Evolutionary conservation across 2,113 vertebrate genomes (phyloP), one percentile per base, ranked within the genome.

Genomic region (Garra rufa): DNA sequence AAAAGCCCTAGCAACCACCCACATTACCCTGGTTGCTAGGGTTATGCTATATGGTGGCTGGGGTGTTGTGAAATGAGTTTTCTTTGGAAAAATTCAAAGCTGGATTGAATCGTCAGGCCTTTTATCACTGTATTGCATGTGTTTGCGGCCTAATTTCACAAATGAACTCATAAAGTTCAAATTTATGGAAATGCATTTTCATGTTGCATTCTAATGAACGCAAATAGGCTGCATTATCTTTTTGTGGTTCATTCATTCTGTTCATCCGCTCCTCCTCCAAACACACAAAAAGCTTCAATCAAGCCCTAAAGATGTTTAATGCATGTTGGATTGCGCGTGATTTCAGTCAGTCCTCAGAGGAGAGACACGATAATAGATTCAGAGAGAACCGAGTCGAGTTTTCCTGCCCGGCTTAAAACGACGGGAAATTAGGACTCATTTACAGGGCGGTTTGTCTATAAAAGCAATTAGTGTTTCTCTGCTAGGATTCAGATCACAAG

Each of bases 401-500:
- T 69, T 34, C 21, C n/a, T 44, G 41, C 11, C 55, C 15, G 57
- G 26, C 21, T 14, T 15, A 3, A 77, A 78, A 63, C 24, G n/a
- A 43, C 9, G 38, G 41, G 13, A 44, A 44, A 61, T 79, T 76
- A 52, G 44, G 28, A 9, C 57, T 83, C 15, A 63, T 83, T 83
- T 76, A 76, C 55, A 44, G 55, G 19, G 41, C 26, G 13, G 26
- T n/a, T 76, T 17, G 19, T 61, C 28, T 38, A 17, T 50, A 38
- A 67, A 67, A 67, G 82, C 41, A 67, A 76, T 77, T 67, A 69
- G 44, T 84, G 21, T 74, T 69, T 38, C 46, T 84, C 75, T 77
- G 44, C 73, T 50, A 6, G 41, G n/a, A 26, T 76, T 38, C 76
- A 44, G 14, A 63, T 26, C 57, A 63, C 76, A 44, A 10, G 21